Evolutionary conservation across 2,797 vertebrate genomes (phyloP), one percentile per base, ranked within the genome.

Genomic region (Moxostoma hubbsi): DNA sequence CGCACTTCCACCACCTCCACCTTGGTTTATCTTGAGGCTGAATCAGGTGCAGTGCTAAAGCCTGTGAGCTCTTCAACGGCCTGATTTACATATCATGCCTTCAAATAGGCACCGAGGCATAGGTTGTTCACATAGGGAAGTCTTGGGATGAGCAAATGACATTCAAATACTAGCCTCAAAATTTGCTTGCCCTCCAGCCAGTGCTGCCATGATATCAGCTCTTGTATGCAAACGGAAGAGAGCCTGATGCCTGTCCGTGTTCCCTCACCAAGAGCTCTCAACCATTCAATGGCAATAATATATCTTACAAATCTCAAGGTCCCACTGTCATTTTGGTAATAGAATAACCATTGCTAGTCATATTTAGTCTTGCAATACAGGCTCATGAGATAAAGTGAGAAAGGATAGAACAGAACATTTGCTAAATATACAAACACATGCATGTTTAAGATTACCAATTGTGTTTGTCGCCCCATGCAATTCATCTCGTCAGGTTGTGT

Each of bases 141-240:
- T 97, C 93, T 94, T 90, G 91, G 82, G 85, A 73, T 87, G 93
- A 91, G 95, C 96, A 98, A 98, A 98, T 98, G 89, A 93, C 94
- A 99, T 99, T 98, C 97, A 99, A 99, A 99, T 98, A 87, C 65
- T 92, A 91, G 90, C 96, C 96, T 94, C 95, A 93, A 88, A 92
- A 98, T 98, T 98, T 98, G 96, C 90, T 93, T 97, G 93, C 87
- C 84, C 90, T 89, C 92, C 92, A 81, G 62, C 89, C 90, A 92
- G 92, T 93, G 86, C 85, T 85, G 91, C 90, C 86, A 81, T 88
- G 85, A 91, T 93, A 92, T 93, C 87, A 89, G 88, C 90, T 87
- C 88, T 94, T 93, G 93, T 91, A 96, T 97, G 96, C 97, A 98
- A 98, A 98, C 85, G 43, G n/a, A 24, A 1, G 49, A 76, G 43